A percentile compares a stretch with the other conserved stretches of the same genome.
Evolutionary conservation across 2,888 invertebrate genomes (phyloP).

Genomic region (Melanchra persicariae): DNA sequence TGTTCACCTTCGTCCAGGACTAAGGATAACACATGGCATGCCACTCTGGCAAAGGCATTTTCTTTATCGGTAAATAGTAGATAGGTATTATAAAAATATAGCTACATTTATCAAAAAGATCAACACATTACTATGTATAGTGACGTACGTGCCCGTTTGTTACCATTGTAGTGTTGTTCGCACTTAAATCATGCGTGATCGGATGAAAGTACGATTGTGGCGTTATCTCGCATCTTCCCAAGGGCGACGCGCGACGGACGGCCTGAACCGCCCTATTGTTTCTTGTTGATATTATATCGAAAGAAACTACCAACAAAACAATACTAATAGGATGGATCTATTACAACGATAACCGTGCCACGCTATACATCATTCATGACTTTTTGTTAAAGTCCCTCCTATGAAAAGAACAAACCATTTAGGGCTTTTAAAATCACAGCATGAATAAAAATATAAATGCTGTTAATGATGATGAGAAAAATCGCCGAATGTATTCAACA

Average conservation of each 20-base stretch:
- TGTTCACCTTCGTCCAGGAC: neutral
- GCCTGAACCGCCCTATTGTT: conserved; percentile 73
- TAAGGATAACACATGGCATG: conserved; percentile 3
- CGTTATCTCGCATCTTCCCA: conserved; percentile 85
- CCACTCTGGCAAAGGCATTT: neutral
- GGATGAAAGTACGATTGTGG: conserved; percentile 86
- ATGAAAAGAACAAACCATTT: conserved; percentile 45
- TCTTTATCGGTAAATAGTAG: neutral
- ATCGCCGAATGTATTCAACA: conserved; percentile 48
- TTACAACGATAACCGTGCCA: conserved; percentile 76
- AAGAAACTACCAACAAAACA: conserved; percentile 77
- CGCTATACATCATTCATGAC: conserved; percentile 73
- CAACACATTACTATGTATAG: conserved; percentile 45
- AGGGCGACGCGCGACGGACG: conserved; percentile 76
- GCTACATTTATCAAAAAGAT: conserved; percentile 39
- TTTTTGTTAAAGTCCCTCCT: conserved; percentile 56
- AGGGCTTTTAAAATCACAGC: conserved; percentile 38
- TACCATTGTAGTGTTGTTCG: conserved; percentile 82
- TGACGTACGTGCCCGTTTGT: conserved; percentile 61
- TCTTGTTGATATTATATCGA: conserved; percentile 73
- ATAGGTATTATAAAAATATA: conserved; percentile 3
- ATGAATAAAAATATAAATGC: conserved; percentile 44
- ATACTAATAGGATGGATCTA: conserved; percentile 79
- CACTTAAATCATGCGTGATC: conserved; percentile 88
- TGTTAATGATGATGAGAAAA: conserved; percentile 56